Conservation (phyloP, 2,888 invertebrate genomes). For the Candidula unifasciata region DNA sequence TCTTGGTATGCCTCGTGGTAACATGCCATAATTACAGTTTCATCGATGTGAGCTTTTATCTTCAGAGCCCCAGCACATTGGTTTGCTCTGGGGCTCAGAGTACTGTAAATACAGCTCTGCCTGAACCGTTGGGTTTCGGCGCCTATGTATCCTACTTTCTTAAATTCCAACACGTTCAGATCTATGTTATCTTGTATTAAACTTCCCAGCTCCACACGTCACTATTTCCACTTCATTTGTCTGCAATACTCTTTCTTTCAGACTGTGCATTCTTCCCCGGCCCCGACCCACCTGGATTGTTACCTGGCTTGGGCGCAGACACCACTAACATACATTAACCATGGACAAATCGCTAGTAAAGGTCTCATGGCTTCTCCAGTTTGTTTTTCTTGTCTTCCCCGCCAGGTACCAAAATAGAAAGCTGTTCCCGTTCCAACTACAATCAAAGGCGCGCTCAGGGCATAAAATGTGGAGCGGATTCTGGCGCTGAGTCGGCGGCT, state of each 20-base stretch:
- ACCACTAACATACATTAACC: background rate
- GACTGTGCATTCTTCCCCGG: background rate
- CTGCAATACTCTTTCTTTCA: background rate
- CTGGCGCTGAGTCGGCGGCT: background rate
- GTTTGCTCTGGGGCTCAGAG: no score
- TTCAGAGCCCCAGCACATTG: no score
- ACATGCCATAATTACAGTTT: no score
- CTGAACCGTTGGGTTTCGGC: no score
- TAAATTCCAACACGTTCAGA: no score
- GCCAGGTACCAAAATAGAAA: conserved; percentile 18
- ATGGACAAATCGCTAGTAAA: background rate
- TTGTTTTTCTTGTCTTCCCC: conserved; percentile 27
- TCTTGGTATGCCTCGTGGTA: no score
- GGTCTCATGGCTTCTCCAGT: conserved; percentile 3
- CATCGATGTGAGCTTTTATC: no score
- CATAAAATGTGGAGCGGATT: background rate
- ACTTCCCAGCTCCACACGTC: background rate
- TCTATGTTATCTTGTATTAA: background rate
- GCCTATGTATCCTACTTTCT: no score
- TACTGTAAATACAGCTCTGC: no score
- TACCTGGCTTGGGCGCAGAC: background rate
- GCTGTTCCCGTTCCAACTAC: background rate
- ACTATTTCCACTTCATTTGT: background rate
- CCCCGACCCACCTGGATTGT: background rate
- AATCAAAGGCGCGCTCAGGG: conserved; percentile 3